Conservation (phyloP, 1,140 invertebrate genomes). For the honey bee (Apis mellifera) region DNA sequence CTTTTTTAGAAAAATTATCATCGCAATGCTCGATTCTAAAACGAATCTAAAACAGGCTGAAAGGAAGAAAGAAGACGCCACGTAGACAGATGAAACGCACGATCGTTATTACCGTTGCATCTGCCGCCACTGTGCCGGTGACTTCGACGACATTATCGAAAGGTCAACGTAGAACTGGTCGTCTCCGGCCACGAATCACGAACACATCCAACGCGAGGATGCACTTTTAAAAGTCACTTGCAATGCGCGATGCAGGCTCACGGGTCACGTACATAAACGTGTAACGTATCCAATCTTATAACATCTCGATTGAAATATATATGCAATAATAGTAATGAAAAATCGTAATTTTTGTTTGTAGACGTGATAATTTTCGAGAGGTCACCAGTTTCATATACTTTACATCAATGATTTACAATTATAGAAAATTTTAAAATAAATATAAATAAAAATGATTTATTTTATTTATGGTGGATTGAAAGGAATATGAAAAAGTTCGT, state of each 20-base stretch:
- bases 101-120: constrained; percentile 29
- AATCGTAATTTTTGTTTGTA: too few relatives aligned
- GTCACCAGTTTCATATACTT: too few relatives aligned
- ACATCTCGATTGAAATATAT: neutral
- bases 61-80: neutral
- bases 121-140: constrained; percentile 12
- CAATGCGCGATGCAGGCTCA: neutral
- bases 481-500: too few relatives aligned
- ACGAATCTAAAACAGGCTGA: neutral
- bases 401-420: too few relatives aligned
- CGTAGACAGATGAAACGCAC: constrained; percentile 13
- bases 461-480: too few relatives aligned
- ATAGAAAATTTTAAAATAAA: too few relatives aligned
- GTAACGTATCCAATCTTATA: neutral
- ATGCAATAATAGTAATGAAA: too few relatives aligned
- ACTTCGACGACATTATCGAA: constrained; percentile 62
- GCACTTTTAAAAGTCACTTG: constrained; percentile 47
- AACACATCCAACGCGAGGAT: neutral
- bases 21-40: too few relatives aligned
- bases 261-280: constrained; percentile 21
- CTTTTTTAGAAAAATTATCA: too few relatives aligned
- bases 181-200: neutral
- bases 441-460: too few relatives aligned
- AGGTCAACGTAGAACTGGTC: constrained; percentile 50
- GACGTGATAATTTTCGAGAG: too few relatives aligned